Percentiles rank a stretch among this genome's conserved stretches.
Evolutionary conservation across 2,888 invertebrate genomes (phyloP).

Genomic region (Hirtodrosophila duncani): DNA sequence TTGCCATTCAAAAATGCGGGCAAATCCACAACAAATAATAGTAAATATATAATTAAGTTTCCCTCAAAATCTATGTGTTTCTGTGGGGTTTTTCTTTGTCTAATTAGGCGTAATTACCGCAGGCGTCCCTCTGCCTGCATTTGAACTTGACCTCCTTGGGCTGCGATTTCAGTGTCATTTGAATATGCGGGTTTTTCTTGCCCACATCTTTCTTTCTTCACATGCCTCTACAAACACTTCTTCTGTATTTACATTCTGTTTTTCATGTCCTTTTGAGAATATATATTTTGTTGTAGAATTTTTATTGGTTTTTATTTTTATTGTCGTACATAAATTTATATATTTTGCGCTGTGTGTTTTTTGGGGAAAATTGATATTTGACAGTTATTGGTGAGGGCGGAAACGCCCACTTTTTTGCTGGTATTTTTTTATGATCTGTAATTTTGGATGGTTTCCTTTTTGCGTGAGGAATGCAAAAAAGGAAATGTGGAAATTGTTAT

Average conservation of each 20-base stretch:
- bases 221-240: conserved; percentile 15
- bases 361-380: conserved; percentile 52
- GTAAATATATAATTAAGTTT: conserved; percentile 36
- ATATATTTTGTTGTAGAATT: conserved; percentile 25
- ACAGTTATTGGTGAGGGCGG: conserved; percentile 62
- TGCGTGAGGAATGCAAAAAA: too few relatives aligned
- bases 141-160: conserved; percentile 59
- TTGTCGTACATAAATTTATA: conserved; percentile 59
- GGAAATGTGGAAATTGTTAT: too few relatives aligned
- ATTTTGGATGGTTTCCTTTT: too few relatives aligned
- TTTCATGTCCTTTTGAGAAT: conserved; percentile 46
- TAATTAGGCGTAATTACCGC: conserved; percentile 61
- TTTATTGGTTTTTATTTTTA: conserved; percentile 67
- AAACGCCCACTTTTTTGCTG: conserved; percentile 55
- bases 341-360: conserved; percentile 27
- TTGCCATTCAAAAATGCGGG: conserved; percentile 18
- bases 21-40: conserved; percentile 22
- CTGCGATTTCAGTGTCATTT: conserved; percentile 25
- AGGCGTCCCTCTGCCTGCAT: too few relatives aligned
- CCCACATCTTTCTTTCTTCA: too few relatives aligned
- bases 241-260: conserved; percentile 22
- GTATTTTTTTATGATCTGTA: conserved; percentile 17
- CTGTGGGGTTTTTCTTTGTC: too few relatives aligned
- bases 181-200: conserved; percentile 44
- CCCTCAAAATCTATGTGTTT: conserved; percentile 41